Base-by-base conservation (phyloP, 2,888 invertebrate species). In the Serripes groenlandicus region DNA sequence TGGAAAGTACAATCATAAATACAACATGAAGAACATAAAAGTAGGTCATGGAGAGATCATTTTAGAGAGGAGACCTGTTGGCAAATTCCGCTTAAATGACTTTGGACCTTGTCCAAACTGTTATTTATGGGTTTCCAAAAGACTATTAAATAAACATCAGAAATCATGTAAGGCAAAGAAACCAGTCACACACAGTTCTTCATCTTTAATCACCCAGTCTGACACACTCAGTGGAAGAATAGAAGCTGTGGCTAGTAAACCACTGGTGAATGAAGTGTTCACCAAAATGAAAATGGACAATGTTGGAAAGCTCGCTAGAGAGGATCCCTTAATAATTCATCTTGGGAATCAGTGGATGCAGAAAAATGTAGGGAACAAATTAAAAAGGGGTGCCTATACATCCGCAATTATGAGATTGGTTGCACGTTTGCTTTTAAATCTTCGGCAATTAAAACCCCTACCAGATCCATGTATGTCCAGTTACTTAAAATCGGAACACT, bases 401-500 rank as follows among this genome's bases (percentile, higher is more conserved):
- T 37, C 68, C 15, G 26, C n/a, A 30, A 68, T 68, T 15, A 68
- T 68, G 68, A 18, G 68, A 3, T n/a, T 68, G 23, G 68, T 42
- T 5, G 42, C 68, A 42, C n/a, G 26, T 9, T 23, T 68, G 3
- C 34, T 68, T 3, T 30, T 70, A 15, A 78, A 75, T 34, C 28
- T 80, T 21, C 34, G 71, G 30, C 73, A 62, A 34, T 49, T 70
- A 1, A 70, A 66, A 69, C 79, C 58, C 52, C 23, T 35, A 7
- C 32, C 34, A n/a, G 72, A 58, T 26, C 26, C 42, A 26, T 28
- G 21, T 21, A 21, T 82, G 42, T 83, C 58, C 66, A 54, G 73
- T n/a, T 83, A 80, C 26, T 26, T 80, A 5, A 83, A 80, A 70
- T 75, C 83, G 34, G 23, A 35, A 3, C 32, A 77, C 42, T 83